Conservation (phyloP, 2,113 vertebrate genomes). For the Hepsetus odoe region DNA sequence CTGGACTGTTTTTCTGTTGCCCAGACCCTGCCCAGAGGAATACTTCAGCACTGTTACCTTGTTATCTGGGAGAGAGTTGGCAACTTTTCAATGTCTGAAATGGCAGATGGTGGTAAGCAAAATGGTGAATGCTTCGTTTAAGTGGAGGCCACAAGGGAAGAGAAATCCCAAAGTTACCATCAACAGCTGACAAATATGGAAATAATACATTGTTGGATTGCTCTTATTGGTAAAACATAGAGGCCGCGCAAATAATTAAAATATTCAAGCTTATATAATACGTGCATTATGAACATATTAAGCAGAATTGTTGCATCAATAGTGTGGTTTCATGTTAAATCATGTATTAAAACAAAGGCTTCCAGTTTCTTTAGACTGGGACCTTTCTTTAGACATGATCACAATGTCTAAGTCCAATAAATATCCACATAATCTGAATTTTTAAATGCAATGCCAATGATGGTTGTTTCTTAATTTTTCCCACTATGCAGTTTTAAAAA, state of each 20-base stretch:
- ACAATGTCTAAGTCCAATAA: no score
- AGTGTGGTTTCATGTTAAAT: no score
- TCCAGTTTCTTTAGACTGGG: no score
- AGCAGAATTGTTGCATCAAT: no score
- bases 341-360: no score
- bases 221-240: conserved; percentile 3
- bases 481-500: no score
- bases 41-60: conserved; percentile 64
- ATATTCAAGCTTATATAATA: no score
- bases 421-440: no score
- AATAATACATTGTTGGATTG: not conserved
- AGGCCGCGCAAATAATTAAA: not conserved
- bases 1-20: conserved; percentile 26
- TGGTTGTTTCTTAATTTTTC: no score
- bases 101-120: conserved; percentile 44
- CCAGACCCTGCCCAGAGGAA: conserved; percentile 65
- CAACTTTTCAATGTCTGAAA: conserved; percentile 60
- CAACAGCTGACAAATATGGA: conserved; percentile 10
- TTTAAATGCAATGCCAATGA: no score
- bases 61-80: conserved; percentile 66
- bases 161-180: not conserved
- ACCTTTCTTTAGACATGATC: no score
- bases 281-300: no score
- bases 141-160: conserved; percentile 1
- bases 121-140: conserved; percentile 30